Conservation (phyloP, 1,140 invertebrate genomes). For the Papilio aristodemus region DNA sequence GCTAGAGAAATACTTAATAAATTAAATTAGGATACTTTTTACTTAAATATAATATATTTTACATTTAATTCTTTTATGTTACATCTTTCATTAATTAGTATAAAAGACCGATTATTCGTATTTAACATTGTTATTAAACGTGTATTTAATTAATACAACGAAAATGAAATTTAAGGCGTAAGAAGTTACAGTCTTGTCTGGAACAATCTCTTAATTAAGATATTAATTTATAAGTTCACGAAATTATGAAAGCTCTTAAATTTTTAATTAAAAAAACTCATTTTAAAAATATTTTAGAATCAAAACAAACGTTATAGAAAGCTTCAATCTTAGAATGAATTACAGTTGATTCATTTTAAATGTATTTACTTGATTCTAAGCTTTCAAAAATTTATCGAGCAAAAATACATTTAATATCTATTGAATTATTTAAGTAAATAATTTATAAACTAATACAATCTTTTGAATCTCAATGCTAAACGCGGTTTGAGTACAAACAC, state of each 20-base stretch:
- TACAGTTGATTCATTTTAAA: neutral
- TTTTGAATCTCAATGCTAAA: too few relatives aligned
- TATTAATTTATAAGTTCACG: slow-evolving; percentile 10
- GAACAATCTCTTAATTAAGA: slow-evolving; percentile 17
- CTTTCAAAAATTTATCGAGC: too few relatives aligned
- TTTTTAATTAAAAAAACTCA: neutral
- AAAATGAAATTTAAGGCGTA: slow-evolving; percentile 4
- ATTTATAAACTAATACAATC: too few relatives aligned
- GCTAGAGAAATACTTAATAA: too few relatives aligned
- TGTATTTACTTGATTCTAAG: neutral
- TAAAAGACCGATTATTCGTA: neutral
- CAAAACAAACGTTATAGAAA: neutral
- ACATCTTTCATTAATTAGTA: neutral
- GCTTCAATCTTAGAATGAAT: neutral
- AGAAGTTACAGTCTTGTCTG: slow-evolving; percentile 15
- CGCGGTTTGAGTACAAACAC: too few relatives aligned
- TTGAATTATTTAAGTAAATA: too few relatives aligned
- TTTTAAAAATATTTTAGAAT: neutral
- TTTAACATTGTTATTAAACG: slow-evolving; percentile 1
- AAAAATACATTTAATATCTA: too few relatives aligned
- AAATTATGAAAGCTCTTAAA: neutral
- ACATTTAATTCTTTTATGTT: too few relatives aligned
- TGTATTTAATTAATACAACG: neutral
- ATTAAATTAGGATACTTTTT: too few relatives aligned
- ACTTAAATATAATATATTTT: too few relatives aligned